A percentile compares a stretch with the other conserved stretches of the same genome.
phyloP scores from a whole-genome alignment of 2,113 vertebrate species.

The Xyrauchen texanus region DNA sequence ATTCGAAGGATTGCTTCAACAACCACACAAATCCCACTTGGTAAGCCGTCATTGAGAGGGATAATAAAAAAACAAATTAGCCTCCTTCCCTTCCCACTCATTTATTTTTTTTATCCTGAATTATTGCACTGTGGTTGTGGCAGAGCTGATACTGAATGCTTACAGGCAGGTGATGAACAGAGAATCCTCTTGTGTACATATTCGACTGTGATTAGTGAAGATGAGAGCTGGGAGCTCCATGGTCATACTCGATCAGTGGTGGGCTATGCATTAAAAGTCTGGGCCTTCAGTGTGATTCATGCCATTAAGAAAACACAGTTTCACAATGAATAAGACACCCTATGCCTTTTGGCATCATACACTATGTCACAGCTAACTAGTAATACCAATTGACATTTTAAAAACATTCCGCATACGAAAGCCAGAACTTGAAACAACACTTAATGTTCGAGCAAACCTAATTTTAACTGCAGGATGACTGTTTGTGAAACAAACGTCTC shows the following conservation, averaged over 20 bases:
- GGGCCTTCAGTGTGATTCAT: neutral
- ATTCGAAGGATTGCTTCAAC: conserved; percentile 26
- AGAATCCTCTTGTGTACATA: neutral
- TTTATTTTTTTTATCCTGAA: conserved; percentile 54
- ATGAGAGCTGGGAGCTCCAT: neutral
- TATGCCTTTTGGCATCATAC: no score
- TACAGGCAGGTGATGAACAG: conserved; percentile 44
- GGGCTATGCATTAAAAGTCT: neutral
- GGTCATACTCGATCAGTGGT: neutral
- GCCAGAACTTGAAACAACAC: no score
- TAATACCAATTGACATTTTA: no score
- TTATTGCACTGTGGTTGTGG: conserved; percentile 60
- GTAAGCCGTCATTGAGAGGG: conserved; percentile 46
- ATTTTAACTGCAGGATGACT: no score
- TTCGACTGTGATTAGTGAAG: neutral
- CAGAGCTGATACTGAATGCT: conserved; percentile 64
- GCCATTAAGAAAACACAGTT: no score
- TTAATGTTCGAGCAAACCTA: no score
- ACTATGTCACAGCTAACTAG: no score
- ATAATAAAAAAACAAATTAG: conserved; percentile 50
- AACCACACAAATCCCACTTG: conserved; percentile 34
- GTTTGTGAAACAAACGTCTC: no score
- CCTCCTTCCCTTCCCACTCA: conserved; percentile 35
- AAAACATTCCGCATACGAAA: no score
- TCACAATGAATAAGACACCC: no score